phyloP scores from a whole-genome alignment of 2,797 vertebrate genomes.

The Bucorvus abyssinicus region DNA sequence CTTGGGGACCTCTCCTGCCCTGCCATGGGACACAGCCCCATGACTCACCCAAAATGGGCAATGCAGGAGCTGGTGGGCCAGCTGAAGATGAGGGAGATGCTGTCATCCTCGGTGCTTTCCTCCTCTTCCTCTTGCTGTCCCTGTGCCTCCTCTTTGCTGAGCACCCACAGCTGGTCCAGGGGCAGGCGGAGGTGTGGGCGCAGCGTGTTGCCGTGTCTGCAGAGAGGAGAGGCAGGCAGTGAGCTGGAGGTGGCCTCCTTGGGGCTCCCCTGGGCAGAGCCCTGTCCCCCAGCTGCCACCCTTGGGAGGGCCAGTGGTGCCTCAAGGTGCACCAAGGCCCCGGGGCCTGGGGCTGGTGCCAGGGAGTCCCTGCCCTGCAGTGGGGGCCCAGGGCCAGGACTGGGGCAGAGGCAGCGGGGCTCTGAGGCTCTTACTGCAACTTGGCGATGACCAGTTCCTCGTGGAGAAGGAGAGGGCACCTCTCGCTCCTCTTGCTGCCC shows the following conservation, averaged over 20 bases:
- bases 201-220: not conserved
- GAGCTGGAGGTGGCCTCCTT: not conserved
- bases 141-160: accelerated
- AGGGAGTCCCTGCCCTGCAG: not conserved
- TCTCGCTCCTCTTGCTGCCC: no score
- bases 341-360: not conserved
- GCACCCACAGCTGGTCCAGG: not conserved
- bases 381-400: not conserved
- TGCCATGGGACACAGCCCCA: not conserved
- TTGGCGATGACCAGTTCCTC: not conserved
- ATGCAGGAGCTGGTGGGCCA: not conserved
- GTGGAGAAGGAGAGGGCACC: not conserved
- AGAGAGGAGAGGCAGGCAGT: not conserved
- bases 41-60: not conserved
- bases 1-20: not conserved
- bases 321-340: not conserved
- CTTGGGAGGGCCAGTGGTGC: not conserved
- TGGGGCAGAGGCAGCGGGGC: not conserved
- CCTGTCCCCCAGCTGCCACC: not conserved
- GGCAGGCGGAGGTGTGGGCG: not conserved
- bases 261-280: not conserved
- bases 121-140: not conserved
- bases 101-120: accelerated
- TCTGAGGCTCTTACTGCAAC: not conserved
- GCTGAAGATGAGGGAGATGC: not conserved